Evolutionary conservation across 1,140 invertebrate genomes (phyloP), one percentile per base, ranked within the genome.

Genomic region (Berghia stephanieae): DNA sequence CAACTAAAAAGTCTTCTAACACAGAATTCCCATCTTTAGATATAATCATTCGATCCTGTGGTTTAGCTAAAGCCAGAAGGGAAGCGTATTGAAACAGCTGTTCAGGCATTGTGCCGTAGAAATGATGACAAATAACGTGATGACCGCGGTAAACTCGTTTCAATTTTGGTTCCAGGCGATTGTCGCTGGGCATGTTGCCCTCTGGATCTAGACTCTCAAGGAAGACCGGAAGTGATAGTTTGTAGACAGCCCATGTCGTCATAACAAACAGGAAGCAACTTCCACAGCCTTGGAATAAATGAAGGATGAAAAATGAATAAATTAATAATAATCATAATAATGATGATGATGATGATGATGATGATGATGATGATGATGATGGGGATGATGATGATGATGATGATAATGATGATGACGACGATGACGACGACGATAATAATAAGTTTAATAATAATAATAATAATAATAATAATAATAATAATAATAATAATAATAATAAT

Each of bases 71-170:
- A 18, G 79, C 81, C 13, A 79, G 69, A 1, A 78, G 52, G 42
- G 81, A 82, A 3, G 85, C 81, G 40, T 83, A 85, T 77, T 85
- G 82, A 57, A 85, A 86, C 73, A 86, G 79, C n/a, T 80, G 57
- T 77, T 84, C 83, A 1, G 83, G 84, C 2, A 86, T 77, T 6
- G 82, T 71, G 42, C 84, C 85, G 13, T 49, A 34, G 44, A 83
- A 80, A 0, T 57, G 36, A 18, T 79, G 49, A 52, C 84, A 85
- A 0, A 78, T 34, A 40, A 80, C 66, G 21, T 76, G 76, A 5
- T 43, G 74, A 1, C 74, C 74, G 43, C 63, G 67, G 74, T 76
- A 76, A 0, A 63, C 68, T 27, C 74, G 31, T 2, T 76, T 63
- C 18, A 63, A n/a, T 60, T 76, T 76, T 1, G 74, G 74, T 16